Percentiles rank a stretch among this genome's conserved stretches.
Evolutionary conservation across 2,797 vertebrate species (phyloP).

Genomic region (Parambassis ranga): DNA sequence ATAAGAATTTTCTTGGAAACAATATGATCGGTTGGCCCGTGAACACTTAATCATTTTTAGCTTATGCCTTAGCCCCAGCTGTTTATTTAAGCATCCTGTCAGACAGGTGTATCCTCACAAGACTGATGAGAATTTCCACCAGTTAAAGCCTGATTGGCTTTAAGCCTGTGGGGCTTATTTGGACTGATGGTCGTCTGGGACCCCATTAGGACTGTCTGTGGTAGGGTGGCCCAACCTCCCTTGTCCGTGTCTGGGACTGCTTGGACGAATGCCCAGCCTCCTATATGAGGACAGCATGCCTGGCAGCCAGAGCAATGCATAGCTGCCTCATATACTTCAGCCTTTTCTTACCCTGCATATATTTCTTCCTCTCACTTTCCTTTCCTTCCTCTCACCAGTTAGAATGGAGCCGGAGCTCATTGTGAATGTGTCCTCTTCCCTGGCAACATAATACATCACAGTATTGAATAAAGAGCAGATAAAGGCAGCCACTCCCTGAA

Average conservation of each 20-base stretch:
- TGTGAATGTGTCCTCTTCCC: not conserved
- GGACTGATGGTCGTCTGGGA: slow-evolving; percentile 20
- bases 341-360: not conserved
- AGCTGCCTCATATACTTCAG: not conserved
- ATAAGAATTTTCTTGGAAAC: not conserved
- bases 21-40: not conserved
- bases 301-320: slow-evolving; percentile 3
- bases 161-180: slow-evolving; percentile 10
- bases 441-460: not conserved
- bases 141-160: not conserved
- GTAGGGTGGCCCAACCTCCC: not conserved
- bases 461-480: not conserved
- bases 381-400: too few relatives aligned
- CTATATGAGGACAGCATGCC: slow-evolving; percentile 10
- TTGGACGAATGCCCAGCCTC: slow-evolving; percentile 38
- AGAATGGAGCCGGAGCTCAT: not conserved
- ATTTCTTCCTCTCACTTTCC: not conserved
- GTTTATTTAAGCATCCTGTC: not conserved
- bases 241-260: slow-evolving; percentile 23
- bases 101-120: not conserved
- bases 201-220: slow-evolving; percentile 15
- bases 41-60: not conserved
- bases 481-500: not conserved
- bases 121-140: not conserved
- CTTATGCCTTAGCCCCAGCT: not conserved